A percentile compares a stretch with the other conserved stretches of the same genome.
phyloP scores from a whole-genome alignment of 2,888 invertebrate species.

The Drosophila macrospina region DNA sequence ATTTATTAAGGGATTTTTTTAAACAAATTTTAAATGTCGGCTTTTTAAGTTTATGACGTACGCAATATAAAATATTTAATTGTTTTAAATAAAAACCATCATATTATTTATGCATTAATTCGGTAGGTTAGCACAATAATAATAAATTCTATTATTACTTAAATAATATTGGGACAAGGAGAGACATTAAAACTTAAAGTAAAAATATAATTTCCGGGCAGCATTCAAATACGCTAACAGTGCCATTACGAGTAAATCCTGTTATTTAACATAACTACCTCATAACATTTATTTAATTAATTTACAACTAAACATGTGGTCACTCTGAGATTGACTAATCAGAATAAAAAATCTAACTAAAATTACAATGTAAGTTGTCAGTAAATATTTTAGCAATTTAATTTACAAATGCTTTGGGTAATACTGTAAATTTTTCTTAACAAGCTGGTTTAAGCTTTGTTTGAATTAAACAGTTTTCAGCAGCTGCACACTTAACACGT shows the following conservation, averaged over 20 bases:
- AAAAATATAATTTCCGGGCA: background rate
- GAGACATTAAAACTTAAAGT: too few relatives aligned
- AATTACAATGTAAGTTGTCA: too few relatives aligned
- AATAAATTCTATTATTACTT: too few relatives aligned
- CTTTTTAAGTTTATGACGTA: background rate
- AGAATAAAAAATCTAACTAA: background rate
- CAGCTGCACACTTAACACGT: too few relatives aligned
- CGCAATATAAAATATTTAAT: background rate
- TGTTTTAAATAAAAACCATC: background rate
- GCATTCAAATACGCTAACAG: background rate
- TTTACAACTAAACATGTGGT: background rate
- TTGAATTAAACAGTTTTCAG: background rate
- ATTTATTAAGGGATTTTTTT: background rate
- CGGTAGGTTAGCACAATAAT: too few relatives aligned
- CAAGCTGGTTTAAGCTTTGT: background rate
- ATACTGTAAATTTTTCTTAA: too few relatives aligned
- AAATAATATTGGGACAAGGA: too few relatives aligned
- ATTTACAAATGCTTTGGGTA: too few relatives aligned
- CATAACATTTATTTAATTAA: background rate
- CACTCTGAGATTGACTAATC: background rate
- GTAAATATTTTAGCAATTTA: too few relatives aligned
- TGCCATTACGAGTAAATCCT: conserved; percentile 3
- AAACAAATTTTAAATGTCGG: background rate
- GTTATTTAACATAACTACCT: too few relatives aligned
- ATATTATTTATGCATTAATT: too few relatives aligned